Evolutionary conservation across 2,888 invertebrate genomes (phyloP), one percentile per base, ranked within the genome.

Genomic region (Pimpla rufipes): DNA sequence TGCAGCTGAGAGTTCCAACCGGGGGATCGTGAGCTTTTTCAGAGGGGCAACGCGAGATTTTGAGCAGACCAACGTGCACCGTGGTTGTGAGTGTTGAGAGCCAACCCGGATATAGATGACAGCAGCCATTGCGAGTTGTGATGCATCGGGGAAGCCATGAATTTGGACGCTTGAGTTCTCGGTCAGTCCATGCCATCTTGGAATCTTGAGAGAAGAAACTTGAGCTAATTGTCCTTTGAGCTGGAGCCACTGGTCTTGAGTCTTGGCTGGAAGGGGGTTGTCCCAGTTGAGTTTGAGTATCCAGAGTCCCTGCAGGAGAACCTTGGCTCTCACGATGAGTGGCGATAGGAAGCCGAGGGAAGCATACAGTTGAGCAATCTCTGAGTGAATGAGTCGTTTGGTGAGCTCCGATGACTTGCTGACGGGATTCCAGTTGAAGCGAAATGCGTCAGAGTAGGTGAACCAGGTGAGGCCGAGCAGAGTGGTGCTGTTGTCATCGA

Each of bases 1-100:
- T 3, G 87, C 86, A 7, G 84, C 86, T 11, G 86, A 79, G 6
- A 91, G 79, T 59, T 90, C 88, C 13, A 90, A 74, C 0, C 90
- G 76, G 0, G 88, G 87, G 6, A 90, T 80, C 0, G 88, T 83
- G 1, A 84, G 68, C 18, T 75, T 57, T 57, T 84, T 86, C 2
- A 87, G 37, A 0, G 84, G 84, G 0, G 87, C 81, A 1, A 86
- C 83, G 23, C 80, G 77, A 0, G 85, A 62, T 21, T 87, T 86
- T 1, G 80, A 70, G 18, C 73, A 57, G 1, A 85, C 21, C 0
- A 86, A 4, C 0, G 82, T 21, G 4, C n/a, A n/a, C n/a, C n/a
- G n/a, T n/a, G 6, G 11, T 2, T n/a, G 18, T 18, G 52, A 52
- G 52, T 52, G 21, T 8, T 80, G 84, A 29, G 73, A 73, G 42